Evolutionary conservation across 2,113 vertebrate genomes (phyloP).

Genomic region (Casuarius casuarius): DNA sequence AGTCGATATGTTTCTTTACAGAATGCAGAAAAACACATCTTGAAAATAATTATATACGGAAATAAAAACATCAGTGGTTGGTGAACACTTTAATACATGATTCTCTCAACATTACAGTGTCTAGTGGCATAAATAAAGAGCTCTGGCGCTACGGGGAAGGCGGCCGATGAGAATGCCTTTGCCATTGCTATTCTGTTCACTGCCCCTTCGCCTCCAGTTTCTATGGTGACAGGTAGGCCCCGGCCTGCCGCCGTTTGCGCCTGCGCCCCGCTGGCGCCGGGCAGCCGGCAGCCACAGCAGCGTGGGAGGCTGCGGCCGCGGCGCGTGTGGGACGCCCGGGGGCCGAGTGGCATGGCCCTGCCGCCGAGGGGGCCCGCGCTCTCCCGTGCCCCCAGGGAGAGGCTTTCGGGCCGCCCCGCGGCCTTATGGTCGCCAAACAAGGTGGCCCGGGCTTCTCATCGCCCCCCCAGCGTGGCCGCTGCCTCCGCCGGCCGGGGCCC

Average conservation of each 20-base stretch:
- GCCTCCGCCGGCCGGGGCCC: neutral
- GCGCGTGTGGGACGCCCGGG: too few species aligned
- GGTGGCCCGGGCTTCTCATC: too few species aligned
- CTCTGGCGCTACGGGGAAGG: slow-evolving; percentile 68
- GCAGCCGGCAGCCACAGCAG: slow-evolving; percentile 69
- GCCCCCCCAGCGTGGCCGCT: too few species aligned
- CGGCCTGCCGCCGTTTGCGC: slow-evolving; percentile 36
- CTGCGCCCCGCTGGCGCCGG: slow-evolving; percentile 52
- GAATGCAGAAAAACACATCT: slow-evolving; percentile 76
- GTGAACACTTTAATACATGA: slow-evolving; percentile 81
- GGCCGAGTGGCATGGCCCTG: too few species aligned
- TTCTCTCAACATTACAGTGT: slow-evolving; percentile 76
- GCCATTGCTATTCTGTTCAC: slow-evolving; percentile 79
- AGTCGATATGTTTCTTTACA: slow-evolving; percentile 76
- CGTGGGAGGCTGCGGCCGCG: neutral
- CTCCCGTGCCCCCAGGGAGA: too few species aligned
- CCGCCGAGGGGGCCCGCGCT: too few species aligned
- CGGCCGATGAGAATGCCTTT: slow-evolving; percentile 63
- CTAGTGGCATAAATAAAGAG: slow-evolving; percentile 73
- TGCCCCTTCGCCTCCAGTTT: slow-evolving; percentile 72
- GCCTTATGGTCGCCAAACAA: too few species aligned
- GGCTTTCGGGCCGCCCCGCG: too few species aligned
- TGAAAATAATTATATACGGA: slow-evolving; percentile 74
- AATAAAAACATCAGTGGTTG: slow-evolving; percentile 77
- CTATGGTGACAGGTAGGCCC: slow-evolving; percentile 70